Evolutionary conservation across 2,797 vertebrate genomes (phyloP).

Genomic region (Percopsis omiscomaycus): DNA sequence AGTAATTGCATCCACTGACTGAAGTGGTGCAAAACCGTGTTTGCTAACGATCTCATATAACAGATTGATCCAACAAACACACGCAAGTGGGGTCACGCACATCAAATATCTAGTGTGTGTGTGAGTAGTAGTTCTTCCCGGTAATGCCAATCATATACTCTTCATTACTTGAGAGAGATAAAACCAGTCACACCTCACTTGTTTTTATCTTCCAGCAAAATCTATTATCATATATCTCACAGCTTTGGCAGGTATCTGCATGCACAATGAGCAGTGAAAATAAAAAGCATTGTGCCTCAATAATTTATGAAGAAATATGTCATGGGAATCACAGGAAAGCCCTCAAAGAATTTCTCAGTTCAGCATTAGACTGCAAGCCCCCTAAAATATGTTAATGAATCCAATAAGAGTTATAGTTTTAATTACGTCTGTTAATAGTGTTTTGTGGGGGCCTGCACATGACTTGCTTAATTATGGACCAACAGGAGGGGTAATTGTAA

Average conservation of each 20-base stretch:
- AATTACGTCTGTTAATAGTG: conserved; percentile 64
- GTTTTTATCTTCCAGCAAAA: conserved; percentile 62
- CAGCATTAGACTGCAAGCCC: conserved; percentile 26
- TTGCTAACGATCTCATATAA: no score
- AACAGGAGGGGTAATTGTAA: conserved; percentile 65
- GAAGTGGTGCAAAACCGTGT: no score
- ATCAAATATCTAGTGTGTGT: background rate
- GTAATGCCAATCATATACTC: conserved; percentile 52
- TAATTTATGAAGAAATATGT: conserved; percentile 38
- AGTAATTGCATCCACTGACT: no score
- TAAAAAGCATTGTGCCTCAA: conserved; percentile 5
- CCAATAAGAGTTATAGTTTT: conserved; percentile 59
- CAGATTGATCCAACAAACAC: no score
- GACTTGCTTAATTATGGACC: conserved; percentile 69
- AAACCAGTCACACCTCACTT: conserved; percentile 68
- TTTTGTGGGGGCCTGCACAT: conserved; percentile 44
- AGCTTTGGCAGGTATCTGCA: conserved; percentile 54
- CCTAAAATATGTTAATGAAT: conserved; percentile 47
- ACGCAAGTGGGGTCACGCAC: no score
- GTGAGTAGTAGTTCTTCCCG: conserved; percentile 62
- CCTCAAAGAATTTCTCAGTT: conserved; percentile 36
- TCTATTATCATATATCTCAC: conserved; percentile 63
- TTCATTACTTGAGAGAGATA: conserved; percentile 64
- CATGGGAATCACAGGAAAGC: conserved; percentile 12
- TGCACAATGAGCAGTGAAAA: conserved; percentile 23